Percentiles rank a stretch among this genome's conserved stretches.
phyloP scores from a whole-genome alignment of 2,797 vertebrate species.

The Carapus acus region DNA sequence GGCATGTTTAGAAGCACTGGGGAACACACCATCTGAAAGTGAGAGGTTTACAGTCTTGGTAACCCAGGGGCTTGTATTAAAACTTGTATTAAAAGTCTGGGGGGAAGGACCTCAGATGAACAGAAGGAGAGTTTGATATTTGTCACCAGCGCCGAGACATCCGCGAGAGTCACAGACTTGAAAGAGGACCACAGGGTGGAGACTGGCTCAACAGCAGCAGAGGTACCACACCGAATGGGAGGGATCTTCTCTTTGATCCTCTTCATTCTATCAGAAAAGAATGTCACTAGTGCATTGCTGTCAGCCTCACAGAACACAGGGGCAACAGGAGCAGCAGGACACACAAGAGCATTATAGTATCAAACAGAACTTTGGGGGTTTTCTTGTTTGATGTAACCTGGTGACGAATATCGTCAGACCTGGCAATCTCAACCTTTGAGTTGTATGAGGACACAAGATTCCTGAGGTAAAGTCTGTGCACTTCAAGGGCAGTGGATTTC shows the following conservation, averaged over 20 bases:
- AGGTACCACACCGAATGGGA: too few species aligned
- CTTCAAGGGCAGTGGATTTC: too few species aligned
- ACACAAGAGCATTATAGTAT: too few species aligned
- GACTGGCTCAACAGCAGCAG: too few species aligned
- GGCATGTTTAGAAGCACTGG: not conserved
- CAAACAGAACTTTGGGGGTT: too few species aligned
- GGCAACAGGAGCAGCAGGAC: not conserved
- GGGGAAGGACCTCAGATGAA: not conserved
- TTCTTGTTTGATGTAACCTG: too few species aligned
- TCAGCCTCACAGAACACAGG: not conserved
- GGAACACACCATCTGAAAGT: slow-evolving; percentile 3
- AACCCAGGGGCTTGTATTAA: slow-evolving; percentile 1
- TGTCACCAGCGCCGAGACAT: not conserved
- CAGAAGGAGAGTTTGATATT: not conserved
- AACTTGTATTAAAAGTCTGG: not conserved
- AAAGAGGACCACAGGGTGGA: too few species aligned
- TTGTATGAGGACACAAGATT: too few species aligned
- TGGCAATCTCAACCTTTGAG: too few species aligned
- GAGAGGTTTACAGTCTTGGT: not conserved
- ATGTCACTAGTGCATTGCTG: not conserved
- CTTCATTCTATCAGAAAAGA: not conserved
- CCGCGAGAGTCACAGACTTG: not conserved
- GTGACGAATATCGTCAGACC: too few species aligned
- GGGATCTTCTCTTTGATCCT: too few species aligned
- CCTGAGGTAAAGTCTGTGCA: too few species aligned